Evolutionary conservation across 2,888 invertebrate species (phyloP).

Genomic region (Tenthredo amoena): DNA sequence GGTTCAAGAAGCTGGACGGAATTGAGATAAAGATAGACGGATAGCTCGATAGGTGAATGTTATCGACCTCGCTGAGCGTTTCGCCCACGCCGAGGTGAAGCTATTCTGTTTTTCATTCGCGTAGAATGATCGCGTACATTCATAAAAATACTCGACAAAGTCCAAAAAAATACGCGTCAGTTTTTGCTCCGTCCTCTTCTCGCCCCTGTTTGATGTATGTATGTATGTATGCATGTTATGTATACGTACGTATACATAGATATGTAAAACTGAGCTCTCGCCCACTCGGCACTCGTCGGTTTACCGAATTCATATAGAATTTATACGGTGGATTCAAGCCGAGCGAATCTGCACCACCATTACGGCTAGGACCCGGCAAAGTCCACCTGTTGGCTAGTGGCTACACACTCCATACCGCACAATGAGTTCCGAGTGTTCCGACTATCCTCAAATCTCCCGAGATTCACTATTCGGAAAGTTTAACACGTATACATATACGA

Average conservation of each 20-base stretch:
- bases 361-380: neutral
- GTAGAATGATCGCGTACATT: neutral
- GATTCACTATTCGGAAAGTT: slow-evolving; percentile 12
- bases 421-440: slow-evolving; percentile 21
- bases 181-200: too few relatives aligned
- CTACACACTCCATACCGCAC: slow-evolving; percentile 1
- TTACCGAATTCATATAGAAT: neutral
- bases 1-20: neutral
- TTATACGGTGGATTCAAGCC: neutral
- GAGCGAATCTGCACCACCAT: neutral
- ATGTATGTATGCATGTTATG: too few relatives aligned
- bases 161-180: neutral
- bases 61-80: slow-evolving; percentile 24
- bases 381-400: slow-evolving; percentile 47
- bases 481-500: neutral
- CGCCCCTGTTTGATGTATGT: neutral
- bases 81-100: slow-evolving; percentile 6
- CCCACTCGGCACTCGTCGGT: neutral
- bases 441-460: neutral
- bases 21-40: neutral
- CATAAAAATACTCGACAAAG: neutral
- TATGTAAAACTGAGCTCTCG: neutral
- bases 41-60: neutral
- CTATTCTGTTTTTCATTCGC: slow-evolving; percentile 13
- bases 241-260: too few relatives aligned